Evolutionary conservation across 2,888 invertebrate species (phyloP).

Genomic region (Platycnemis pennipes): DNA sequence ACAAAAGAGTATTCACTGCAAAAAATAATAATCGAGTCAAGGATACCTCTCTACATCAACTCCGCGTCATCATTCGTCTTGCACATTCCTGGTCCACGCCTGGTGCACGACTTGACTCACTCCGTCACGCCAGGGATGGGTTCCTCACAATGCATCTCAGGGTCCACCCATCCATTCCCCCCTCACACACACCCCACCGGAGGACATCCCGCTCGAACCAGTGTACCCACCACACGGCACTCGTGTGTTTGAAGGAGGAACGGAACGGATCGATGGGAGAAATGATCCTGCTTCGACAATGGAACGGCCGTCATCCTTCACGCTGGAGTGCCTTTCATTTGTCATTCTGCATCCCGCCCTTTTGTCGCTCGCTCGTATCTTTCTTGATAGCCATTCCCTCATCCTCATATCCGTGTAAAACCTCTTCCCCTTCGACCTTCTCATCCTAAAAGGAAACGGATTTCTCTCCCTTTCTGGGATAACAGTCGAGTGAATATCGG

Average conservation of each 20-base stretch:
- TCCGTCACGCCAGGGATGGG: not conserved
- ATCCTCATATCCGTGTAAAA: not conserved
- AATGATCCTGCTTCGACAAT: not conserved
- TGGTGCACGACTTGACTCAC: not conserved
- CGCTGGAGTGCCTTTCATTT: not conserved
- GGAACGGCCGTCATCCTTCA: not conserved
- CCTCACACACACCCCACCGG: not conserved
- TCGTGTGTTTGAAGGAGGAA: not conserved
- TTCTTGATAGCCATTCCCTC: not conserved
- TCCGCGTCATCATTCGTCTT: not conserved
- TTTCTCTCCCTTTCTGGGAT: no score
- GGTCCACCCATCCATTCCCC: not conserved
- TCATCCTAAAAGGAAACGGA: not conserved
- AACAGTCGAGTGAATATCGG: no score
- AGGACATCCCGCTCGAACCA: not conserved
- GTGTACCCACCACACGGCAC: not conserved
- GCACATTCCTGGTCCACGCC: not conserved
- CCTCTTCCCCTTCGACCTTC: not conserved
- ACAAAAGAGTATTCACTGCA: not conserved
- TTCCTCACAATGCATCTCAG: not conserved
- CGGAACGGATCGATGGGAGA: not conserved
- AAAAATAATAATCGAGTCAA: not conserved
- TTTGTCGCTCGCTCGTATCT: not conserved
- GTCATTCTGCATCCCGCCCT: constrained; percentile 2
- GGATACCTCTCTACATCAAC: not conserved